Percentiles rank a stretch among this genome's conserved stretches.
Evolutionary conservation across 1,140 invertebrate genomes (phyloP).

Genomic region (Microplitis demolitor): DNA sequence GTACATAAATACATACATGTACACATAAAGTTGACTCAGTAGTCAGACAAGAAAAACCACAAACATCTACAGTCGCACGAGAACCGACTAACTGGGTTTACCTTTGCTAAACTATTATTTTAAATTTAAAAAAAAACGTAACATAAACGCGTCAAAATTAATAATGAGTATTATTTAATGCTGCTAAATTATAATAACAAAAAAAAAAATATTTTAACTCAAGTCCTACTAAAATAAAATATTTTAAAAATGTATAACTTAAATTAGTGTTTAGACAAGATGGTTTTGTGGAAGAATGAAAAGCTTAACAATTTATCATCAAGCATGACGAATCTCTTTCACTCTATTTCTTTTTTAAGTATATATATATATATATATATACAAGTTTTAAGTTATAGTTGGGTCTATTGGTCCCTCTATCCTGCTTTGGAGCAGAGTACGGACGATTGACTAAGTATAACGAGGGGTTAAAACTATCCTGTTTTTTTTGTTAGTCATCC

Average conservation of each 20-base stretch:
- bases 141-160: neutral
- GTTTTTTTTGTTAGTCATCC: conserved; percentile 9
- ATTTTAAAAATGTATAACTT: too few species aligned
- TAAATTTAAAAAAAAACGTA: neutral
- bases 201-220: neutral
- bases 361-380: too few species aligned
- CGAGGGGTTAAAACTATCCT: conserved; percentile 19
- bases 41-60: conserved; percentile 11
- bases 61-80: neutral
- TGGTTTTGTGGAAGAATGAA: too few species aligned
- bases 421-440: neutral
- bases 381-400: too few species aligned
- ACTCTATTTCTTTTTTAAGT: too few species aligned
- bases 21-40: neutral
- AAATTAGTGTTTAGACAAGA: too few species aligned
- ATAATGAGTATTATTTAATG: neutral
- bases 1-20: too few species aligned
- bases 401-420: too few species aligned
- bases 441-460: conserved; percentile 10
- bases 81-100: conserved; percentile 4
- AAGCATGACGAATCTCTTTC: too few species aligned
- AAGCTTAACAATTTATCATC: too few species aligned
- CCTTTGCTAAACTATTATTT: neutral
- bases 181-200: neutral
- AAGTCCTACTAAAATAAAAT: too few species aligned